Percentiles rank a stretch among this genome's conserved stretches.
Conservation (phyloP, 2,113 vertebrate genomes). For the Ammodytes marinus region DNA sequence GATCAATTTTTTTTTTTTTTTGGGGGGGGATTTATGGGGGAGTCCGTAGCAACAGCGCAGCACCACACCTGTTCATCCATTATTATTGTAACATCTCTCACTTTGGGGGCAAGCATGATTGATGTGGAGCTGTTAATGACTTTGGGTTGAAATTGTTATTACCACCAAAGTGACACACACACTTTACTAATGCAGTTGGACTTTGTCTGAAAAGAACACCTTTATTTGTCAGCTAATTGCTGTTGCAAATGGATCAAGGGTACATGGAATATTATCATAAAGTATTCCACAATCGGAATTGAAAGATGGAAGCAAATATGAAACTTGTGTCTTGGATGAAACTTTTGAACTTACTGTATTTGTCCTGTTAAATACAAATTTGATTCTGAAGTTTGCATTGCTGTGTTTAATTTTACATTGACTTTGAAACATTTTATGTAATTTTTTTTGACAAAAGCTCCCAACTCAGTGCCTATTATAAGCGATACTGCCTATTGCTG, state of each 20-base stretch:
- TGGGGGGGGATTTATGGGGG: constrained; percentile 76
- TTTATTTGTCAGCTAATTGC: constrained; percentile 48
- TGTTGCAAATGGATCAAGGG: not conserved
- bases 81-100: constrained; percentile 76
- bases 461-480: not conserved
- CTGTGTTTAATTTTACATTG: not conserved
- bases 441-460: not conserved
- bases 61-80: constrained; percentile 68
- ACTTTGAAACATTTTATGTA: not conserved
- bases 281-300: not conserved
- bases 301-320: not conserved
- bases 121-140: constrained; percentile 75
- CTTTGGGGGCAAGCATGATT: constrained; percentile 70
- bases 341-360: not conserved
- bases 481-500: constrained; percentile 8
- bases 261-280: not conserved
- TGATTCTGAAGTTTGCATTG: not conserved
- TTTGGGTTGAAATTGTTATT: constrained; percentile 63
- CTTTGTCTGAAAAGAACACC: constrained; percentile 20
- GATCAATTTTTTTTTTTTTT: constrained; percentile 70
- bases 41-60: constrained; percentile 31
- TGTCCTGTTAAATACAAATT: not conserved
- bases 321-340: not conserved
- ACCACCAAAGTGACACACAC: constrained; percentile 26
- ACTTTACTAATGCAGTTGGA: constrained; percentile 48